phyloP scores from a whole-genome alignment of 2,888 invertebrate species.

The Papilio elwesi region DNA sequence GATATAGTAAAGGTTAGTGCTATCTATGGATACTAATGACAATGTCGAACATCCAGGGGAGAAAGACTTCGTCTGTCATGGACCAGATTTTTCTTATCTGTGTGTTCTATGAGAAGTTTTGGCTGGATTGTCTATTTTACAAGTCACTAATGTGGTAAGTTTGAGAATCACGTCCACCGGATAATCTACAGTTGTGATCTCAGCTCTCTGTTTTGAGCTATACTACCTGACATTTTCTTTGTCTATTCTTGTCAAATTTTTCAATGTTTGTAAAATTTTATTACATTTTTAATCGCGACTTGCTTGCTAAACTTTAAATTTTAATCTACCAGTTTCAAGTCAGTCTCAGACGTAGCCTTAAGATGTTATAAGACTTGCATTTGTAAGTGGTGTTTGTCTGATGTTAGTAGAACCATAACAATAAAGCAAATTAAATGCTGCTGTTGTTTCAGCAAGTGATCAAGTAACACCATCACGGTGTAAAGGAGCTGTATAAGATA shows the following conservation, averaged over 20 bases:
- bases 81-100: not conserved
- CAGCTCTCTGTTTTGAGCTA: too few species aligned
- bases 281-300: too few species aligned
- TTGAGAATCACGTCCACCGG: not conserved
- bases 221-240: too few species aligned
- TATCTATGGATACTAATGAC: not conserved
- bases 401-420: not conserved
- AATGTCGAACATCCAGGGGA: not conserved
- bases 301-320: too few species aligned
- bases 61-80: not conserved
- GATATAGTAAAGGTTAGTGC: not conserved
- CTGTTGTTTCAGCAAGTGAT: not conserved
- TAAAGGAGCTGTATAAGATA: constrained; percentile 43
- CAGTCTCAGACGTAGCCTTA: too few species aligned
- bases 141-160: not conserved
- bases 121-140: not conserved
- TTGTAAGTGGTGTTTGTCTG: not conserved
- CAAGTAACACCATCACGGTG: constrained; percentile 20
- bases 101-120: not conserved
- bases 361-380: not conserved
- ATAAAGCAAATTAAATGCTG: not conserved
- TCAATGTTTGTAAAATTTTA: too few species aligned
- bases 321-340: too few species aligned
- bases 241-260: too few species aligned
- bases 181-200: too few species aligned